These are phyloP conservation scores for Patiria pectinifera DNA, from an alignment of 53 echinoderm and acorn worm species.

Conservation along the genomic window DNA sequence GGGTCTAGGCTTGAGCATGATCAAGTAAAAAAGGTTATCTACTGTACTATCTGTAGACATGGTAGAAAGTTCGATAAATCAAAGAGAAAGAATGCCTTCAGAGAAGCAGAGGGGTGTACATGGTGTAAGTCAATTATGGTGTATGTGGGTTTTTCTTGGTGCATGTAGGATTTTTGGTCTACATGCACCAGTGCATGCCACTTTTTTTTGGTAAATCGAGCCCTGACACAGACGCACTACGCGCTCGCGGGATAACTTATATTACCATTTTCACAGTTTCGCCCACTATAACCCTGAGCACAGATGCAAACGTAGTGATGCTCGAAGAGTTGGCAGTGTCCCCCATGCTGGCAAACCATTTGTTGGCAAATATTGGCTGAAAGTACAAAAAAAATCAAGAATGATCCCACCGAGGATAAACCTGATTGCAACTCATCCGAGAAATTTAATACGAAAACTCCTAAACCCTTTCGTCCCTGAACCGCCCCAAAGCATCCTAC, in stretches of 20 bases:
- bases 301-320: slow-evolving; percentile 7
- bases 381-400: background rate
- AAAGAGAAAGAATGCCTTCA: no score
- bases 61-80: no score
- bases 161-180: no score
- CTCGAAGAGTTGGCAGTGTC: background rate
- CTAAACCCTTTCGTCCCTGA: background rate
- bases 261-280: background rate
- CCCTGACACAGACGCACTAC: no score
- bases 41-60: no score
- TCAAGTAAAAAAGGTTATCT: no score
- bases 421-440: background rate
- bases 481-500: background rate
- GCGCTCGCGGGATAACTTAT: background rate
- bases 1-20: no score
- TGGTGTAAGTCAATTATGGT: no score
- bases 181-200: no score
- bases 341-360: slow-evolving; percentile 6
- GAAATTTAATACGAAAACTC: background rate
- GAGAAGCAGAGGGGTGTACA: no score
- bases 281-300: background rate
- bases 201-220: no score
- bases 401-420: background rate
- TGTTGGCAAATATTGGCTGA: background rate
- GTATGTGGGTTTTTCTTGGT: no score